Base-by-base conservation (phyloP, 2,113 vertebrate species). In the Cromileptes altivelis region DNA sequence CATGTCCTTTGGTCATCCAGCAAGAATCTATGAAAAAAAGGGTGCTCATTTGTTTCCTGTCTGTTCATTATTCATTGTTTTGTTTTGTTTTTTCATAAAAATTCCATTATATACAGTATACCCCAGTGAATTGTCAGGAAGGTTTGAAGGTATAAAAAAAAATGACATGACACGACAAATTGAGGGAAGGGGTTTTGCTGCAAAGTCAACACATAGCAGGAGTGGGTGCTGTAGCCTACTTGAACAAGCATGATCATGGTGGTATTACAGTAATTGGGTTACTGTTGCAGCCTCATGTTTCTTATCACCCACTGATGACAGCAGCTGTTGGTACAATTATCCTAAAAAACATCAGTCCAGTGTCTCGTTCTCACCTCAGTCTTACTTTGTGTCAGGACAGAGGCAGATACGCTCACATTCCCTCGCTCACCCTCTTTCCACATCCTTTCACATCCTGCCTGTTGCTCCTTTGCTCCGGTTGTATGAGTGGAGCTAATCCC, bases 401-500 rank as follows among this genome's bases (percentile, higher is more conserved):
- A 37, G 42, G 80, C 15, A 25, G 69, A 60, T 21, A 30, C 37
- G 10, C 21, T 82, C 45, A 1, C 45, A 67, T 49, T 10, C 49
- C 73, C 55, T 23, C 42, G 56, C 58, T 40, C 52, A 64, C 6
- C 30, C 61, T 62, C 67, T 56, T 56, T 4, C 33, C 76, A 71
- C 78, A 88, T 85, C 77, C 88, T 64, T 72, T 86, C 86, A 83
- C 91, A 89, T 90, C 88, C 87, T 89, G 87, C 82, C 81, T 78
- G 82, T 82, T 91, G 90, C 92, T 89, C 79, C 75, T 89, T 91
- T 91, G 65, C 87, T 92, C 82, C 73, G 58, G 25, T 65, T 74
- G 78, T 82, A 79, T 82, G 82, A 80, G 70, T 64, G 40, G 61
- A 85, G 85, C 84, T 92, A 92, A 94, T 93, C 91, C 90, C 63